Base-by-base conservation (phyloP, 2,888 invertebrate genomes). In the Scaptodrosophila latifasciaeformis region DNA sequence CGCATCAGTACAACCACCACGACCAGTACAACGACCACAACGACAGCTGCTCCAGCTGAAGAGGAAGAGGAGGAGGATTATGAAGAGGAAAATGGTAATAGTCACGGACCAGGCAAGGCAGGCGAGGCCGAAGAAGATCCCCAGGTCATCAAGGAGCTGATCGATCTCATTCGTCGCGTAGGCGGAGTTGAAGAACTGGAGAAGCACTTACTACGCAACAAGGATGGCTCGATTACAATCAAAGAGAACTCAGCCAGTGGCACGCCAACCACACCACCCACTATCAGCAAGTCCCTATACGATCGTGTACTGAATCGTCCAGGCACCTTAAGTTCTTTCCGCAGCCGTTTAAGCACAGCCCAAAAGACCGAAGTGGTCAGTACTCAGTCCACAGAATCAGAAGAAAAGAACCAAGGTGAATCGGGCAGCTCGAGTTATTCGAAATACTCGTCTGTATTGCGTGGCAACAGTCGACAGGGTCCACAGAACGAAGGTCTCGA, bases 141-240 rank as follows among this genome's bases (percentile, higher is more conserved):
- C 0, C 84, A 83, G 66, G 93, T 94, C 0, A 92, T 95, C 52
- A 95, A 95, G 79, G 95, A 95, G 82, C 87, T 95, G 3, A 92
- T 95, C 46, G 92, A 93, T 65, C 88, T 95, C 1, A 95, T 95
- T 64, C 94, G 92, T 83, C 94, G 94, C 90, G 92, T 94, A 54
- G 95, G 94, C 89, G 95, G 96, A 12, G 90, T 96, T 1, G 95
- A 95, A 80, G 93, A 95, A 78, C 84, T 96, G 12, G 95, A 95
- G 84, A 95, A 92, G 76, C 94, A 94, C 59, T 85, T 95, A 12
- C 86, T 88, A 19, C 81, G 88, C 4, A 89, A 90, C 67, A 89
- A 88, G 6, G 89, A 88, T 24, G 89, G 87, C 85, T 43, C 89
- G 85, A 70, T 85, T 1, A 84, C 88, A 0, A 83, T 87, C 0